Percentiles rank a stretch among this genome's conserved stretches.
phyloP scores from a whole-genome alignment of 2,113 vertebrate species.

The Tympanuchus pallidicinctus region DNA sequence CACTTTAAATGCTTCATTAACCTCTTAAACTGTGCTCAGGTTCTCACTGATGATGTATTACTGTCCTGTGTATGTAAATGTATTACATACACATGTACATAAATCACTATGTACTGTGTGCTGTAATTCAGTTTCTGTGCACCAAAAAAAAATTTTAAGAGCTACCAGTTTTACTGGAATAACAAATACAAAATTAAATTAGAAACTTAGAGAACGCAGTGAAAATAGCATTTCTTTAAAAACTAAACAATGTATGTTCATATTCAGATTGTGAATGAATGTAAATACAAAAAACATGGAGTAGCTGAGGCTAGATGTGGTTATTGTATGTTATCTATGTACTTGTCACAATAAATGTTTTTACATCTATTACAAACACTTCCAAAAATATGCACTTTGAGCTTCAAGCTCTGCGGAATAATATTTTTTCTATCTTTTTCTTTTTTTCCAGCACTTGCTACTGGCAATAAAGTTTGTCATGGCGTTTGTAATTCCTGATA shows the following conservation, averaged over 20 bases:
- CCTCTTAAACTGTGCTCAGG: background rate
- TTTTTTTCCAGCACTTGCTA: slow-evolving; percentile 85
- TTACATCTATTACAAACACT: background rate
- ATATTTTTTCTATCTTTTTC: background rate
- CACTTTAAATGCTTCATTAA: background rate
- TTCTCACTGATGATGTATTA: background rate
- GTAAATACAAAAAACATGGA: background rate
- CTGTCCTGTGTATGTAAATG: background rate
- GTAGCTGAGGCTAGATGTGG: background rate
- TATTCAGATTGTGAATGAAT: background rate
- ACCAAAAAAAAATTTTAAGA: background rate
- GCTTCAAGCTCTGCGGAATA: background rate
- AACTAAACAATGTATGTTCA: background rate
- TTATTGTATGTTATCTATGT: background rate
- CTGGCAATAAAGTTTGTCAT: slow-evolving; percentile 93
- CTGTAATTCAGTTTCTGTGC: background rate
- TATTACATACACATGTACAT: background rate
- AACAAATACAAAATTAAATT: background rate
- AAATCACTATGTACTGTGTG: background rate
- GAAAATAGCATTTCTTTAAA: slow-evolving; percentile 6
- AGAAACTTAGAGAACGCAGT: background rate
- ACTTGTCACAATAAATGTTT: background rate
- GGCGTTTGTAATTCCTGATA: slow-evolving; percentile 91
- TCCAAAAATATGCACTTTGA: background rate
- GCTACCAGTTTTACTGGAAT: background rate